Conservation (phyloP, 2,888 invertebrate genomes). For the Sesamia inferens region DNA sequence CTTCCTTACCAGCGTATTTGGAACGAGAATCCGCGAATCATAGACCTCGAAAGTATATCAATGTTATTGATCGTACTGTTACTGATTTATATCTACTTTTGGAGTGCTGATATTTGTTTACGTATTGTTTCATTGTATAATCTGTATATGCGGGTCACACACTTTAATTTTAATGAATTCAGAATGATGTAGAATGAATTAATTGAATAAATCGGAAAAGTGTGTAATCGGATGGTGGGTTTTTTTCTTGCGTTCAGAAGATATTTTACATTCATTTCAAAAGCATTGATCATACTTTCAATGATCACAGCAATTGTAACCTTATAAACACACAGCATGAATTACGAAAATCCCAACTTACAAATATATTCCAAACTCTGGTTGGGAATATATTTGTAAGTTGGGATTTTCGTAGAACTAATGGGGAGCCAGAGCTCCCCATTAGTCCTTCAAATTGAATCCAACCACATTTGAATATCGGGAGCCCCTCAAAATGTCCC, state of each 20-base stretch:
- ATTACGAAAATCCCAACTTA: conserved; percentile 10
- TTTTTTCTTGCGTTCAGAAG: conserved; percentile 7
- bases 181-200: neutral
- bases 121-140: neutral
- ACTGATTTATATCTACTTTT: neutral
- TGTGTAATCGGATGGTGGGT: neutral
- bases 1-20: conserved; percentile 53
- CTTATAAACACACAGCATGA: neutral
- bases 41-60: conserved; percentile 48
- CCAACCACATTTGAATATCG: conserved; percentile 48
- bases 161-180: no score
- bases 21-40: conserved; percentile 50
- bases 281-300: conserved; percentile 11
- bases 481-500: conserved; percentile 47
- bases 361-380: conserved; percentile 27
- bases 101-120: neutral
- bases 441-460: conserved; percentile 60
- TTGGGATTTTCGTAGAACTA: no score
- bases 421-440: no score
- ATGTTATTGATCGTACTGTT: conserved; percentile 25
- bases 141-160: no score
- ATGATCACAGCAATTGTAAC: conserved; percentile 1
- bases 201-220: conserved; percentile 5
- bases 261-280: conserved; percentile 13
- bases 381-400: no score